Conservation (phyloP, 1,140 invertebrate genomes). For the Dendroctonus valens region DNA sequence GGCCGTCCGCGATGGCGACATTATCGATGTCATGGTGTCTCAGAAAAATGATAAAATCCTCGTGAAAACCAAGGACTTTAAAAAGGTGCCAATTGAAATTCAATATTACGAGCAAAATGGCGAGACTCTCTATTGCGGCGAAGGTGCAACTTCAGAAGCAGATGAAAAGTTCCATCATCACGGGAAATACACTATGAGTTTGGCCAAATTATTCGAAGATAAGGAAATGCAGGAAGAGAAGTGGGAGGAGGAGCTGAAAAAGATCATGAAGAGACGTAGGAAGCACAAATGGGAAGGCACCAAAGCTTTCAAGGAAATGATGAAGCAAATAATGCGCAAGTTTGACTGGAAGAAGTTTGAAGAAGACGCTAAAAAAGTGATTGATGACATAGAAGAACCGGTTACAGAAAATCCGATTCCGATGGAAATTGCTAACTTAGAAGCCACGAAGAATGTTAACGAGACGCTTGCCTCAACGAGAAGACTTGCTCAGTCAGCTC, state of each 20-base stretch:
- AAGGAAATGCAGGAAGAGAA: constrained; percentile 66
- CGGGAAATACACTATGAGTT: constrained; percentile 57
- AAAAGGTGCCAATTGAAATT: constrained; percentile 69
- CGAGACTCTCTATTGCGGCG: constrained; percentile 57
- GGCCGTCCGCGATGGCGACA: constrained; percentile 72
- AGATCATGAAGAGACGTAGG: constrained; percentile 46
- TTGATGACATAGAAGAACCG: constrained; percentile 51
- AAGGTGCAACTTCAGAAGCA: constrained; percentile 59
- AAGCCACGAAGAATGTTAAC: constrained; percentile 58
- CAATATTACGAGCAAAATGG: constrained; percentile 56
- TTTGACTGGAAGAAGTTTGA: constrained; percentile 65
- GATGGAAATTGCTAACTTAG: constrained; percentile 56
- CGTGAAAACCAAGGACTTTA: constrained; percentile 69
- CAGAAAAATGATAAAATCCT: constrained; percentile 71
- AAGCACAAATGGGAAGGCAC: constrained; percentile 51
- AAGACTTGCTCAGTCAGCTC: constrained; percentile 55
- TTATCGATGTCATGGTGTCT: constrained; percentile 72
- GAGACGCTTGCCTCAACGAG: constrained; percentile 53
- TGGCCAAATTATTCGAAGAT: constrained; percentile 75
- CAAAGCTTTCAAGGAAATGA: constrained; percentile 59
- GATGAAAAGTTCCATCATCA: constrained; percentile 61
- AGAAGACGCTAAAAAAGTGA: constrained; percentile 55
- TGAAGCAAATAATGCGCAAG: constrained; percentile 58
- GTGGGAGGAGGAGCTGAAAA: constrained; percentile 53
- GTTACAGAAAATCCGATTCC: constrained; percentile 44